A percentile compares a stretch with the other conserved stretches of the same genome.
phyloP scores from a whole-genome alignment of 1,140 invertebrate genomes.

The Conus ventricosus region DNA sequence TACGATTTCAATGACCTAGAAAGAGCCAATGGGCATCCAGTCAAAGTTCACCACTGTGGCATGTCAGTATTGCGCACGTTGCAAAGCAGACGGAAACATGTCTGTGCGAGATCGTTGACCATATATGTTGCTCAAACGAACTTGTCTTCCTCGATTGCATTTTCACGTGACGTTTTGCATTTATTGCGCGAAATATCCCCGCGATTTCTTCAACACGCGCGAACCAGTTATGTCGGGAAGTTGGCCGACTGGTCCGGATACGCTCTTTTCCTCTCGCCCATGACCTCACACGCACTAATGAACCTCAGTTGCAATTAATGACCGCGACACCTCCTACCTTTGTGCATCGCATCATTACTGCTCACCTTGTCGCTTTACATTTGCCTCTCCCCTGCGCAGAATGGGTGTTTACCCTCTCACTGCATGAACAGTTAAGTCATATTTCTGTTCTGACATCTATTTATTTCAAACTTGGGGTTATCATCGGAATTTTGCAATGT shows the following conservation, averaged over 20 bases:
- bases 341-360: not conserved
- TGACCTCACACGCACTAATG: not conserved
- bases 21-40: constrained; percentile 45
- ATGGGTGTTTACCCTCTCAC: too few species aligned
- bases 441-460: not conserved
- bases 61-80: constrained; percentile 23
- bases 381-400: too few species aligned
- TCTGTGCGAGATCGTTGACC: constrained; percentile 2
- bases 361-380: not conserved
- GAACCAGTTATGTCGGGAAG: constrained; percentile 17
- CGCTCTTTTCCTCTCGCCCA: not conserved
- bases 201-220: constrained; percentile 18
- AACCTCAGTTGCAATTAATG: too few species aligned
- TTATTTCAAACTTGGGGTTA: too few species aligned
- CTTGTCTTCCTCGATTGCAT: not conserved
- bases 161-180: constrained; percentile 32
- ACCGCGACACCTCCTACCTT: too few species aligned
- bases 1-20: constrained; percentile 29
- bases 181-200: constrained; percentile 33
- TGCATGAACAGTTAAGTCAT: not conserved
- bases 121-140: constrained; percentile 11
- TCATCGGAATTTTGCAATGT: too few species aligned
- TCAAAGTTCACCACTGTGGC: constrained; percentile 36
- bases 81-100: constrained; percentile 1
- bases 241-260: not conserved